phyloP scores from a whole-genome alignment of 2,113 vertebrate genomes.

The Scytalopus superciliaris region DNA sequence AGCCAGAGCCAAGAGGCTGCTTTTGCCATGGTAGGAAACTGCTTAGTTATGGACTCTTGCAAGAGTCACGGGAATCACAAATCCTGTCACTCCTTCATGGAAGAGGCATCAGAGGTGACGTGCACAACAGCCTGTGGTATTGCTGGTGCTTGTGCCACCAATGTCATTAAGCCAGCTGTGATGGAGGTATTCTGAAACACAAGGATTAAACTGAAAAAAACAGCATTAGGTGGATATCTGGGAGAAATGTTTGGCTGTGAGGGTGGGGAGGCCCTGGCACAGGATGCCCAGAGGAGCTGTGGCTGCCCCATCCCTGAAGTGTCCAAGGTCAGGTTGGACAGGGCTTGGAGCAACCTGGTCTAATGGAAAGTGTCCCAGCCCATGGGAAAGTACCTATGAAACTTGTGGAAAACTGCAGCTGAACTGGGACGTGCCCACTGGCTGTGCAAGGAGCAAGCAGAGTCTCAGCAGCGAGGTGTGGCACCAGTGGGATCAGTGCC shows the following conservation, averaged over 20 bases:
- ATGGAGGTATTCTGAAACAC: neutral
- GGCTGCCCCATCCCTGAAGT: no score
- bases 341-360: neutral
- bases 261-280: neutral
- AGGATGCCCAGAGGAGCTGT: neutral
- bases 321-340: neutral
- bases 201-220: accelerated
- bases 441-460: neutral
- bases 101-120: accelerated
- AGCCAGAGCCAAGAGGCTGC: neutral
- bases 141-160: neutral
- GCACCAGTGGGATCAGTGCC: neutral
- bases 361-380: neutral
- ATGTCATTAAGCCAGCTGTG: accelerated
- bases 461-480: accelerated
- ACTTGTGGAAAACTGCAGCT: no score
- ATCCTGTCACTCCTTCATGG: neutral
- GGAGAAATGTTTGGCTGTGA: neutral
- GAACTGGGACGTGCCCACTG: neutral
- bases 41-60: neutral
- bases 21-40: neutral
- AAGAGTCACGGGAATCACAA: neutral
- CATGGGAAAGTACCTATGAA: neutral
- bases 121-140: accelerated
- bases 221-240: neutral